Evolutionary conservation across 2,888 invertebrate genomes (phyloP).

Genomic region (Ophion slaviceki): DNA sequence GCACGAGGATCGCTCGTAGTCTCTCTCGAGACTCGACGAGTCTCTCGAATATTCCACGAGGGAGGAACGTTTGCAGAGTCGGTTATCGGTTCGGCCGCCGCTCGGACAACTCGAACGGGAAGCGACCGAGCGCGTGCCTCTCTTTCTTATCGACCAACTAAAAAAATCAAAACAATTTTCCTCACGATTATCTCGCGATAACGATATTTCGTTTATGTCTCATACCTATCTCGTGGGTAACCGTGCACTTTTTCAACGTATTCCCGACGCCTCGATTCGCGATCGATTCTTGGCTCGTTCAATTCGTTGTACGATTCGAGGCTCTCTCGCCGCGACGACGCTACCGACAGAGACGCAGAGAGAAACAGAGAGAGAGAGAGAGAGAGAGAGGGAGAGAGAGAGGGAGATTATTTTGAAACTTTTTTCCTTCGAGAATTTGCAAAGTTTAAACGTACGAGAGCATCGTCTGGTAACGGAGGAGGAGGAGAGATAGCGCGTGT

Average conservation of each 20-base stretch:
- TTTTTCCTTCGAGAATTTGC: neutral
- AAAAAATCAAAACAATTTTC: neutral
- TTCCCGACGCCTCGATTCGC: no score
- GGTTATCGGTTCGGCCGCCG: slow-evolving; percentile 7
- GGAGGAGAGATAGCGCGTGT: slow-evolving; percentile 18
- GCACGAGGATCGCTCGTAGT: slow-evolving; percentile 53
- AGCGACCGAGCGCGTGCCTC: slow-evolving; percentile 10
- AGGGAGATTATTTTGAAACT: no score
- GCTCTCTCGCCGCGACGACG: neutral
- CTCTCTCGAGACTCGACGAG: slow-evolving; percentile 56
- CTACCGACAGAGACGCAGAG: neutral
- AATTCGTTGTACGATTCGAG: neutral
- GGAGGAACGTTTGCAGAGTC: slow-evolving; percentile 54
- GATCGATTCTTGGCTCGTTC: no score
- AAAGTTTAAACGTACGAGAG: slow-evolving; percentile 18
- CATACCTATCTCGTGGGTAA: no score
- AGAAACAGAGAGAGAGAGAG: neutral
- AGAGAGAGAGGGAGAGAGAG: no score
- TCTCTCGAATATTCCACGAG: slow-evolving; percentile 55
- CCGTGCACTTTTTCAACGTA: no score
- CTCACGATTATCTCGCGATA: no score
- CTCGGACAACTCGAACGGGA: slow-evolving; percentile 36
- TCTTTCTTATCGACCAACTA: slow-evolving; percentile 35
- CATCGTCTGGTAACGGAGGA: neutral
- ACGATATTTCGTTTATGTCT: no score